Conservation (phyloP, 2,888 invertebrate species). For the Cheilosia urbana region DNA sequence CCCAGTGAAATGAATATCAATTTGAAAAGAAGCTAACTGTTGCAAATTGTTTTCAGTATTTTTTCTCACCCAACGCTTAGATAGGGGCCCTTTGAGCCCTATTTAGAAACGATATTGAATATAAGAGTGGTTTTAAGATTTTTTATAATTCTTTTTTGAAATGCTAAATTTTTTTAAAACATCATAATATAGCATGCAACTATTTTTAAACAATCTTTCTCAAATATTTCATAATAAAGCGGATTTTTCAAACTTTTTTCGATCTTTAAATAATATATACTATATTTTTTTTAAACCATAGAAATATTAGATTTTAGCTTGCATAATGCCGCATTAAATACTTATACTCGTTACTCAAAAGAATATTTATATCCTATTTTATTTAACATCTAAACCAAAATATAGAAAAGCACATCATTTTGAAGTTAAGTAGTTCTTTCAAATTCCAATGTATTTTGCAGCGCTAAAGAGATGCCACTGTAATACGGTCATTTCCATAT, state of each 20-base stretch:
- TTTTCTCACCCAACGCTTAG: slow-evolving; percentile 28
- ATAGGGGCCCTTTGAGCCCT: neutral
- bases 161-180: slow-evolving; percentile 26
- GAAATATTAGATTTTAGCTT: slow-evolving; percentile 59
- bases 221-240: slow-evolving; percentile 21
- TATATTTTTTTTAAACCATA: slow-evolving; percentile 30
- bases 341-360: slow-evolving; percentile 15
- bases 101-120: slow-evolving; percentile 25
- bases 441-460: neutral
- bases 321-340: slow-evolving; percentile 42
- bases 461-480: neutral
- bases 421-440: slow-evolving; percentile 6
- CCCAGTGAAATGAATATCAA: slow-evolving; percentile 71
- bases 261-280: slow-evolving; percentile 17
- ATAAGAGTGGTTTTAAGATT: slow-evolving; percentile 71
- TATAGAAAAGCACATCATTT: slow-evolving; percentile 52
- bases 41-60: slow-evolving; percentile 27
- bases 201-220: slow-evolving; percentile 44
- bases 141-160: slow-evolving; percentile 23
- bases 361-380: slow-evolving; percentile 6
- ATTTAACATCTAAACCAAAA: slow-evolving; percentile 24
- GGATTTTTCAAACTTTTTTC: slow-evolving; percentile 26
- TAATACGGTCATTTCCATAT: neutral
- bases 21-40: slow-evolving; percentile 7
- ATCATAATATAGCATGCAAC: slow-evolving; percentile 62